Percentiles rank a stretch among this genome's conserved stretches.
These are phyloP conservation scores for Troides aeacus DNA, from an alignment of 2,888 invertebrate genomes.

Conservation along the genomic window DNA sequence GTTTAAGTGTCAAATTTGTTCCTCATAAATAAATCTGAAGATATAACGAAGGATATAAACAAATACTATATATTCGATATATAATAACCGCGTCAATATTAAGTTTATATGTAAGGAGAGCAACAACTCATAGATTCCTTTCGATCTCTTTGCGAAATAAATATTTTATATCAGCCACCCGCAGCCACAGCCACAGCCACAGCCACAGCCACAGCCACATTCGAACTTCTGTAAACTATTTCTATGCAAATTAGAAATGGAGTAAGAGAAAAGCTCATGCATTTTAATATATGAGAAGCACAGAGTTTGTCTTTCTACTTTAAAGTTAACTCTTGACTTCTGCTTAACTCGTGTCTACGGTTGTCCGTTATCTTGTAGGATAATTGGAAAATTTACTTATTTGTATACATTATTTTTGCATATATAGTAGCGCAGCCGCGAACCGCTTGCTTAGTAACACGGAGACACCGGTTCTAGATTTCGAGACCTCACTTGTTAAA, in stretches of 20 bases:
- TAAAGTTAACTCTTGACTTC: slow-evolving; percentile 19
- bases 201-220: background rate
- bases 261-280: slow-evolving; percentile 27
- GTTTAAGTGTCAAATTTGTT: too few species aligned
- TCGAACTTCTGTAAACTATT: slow-evolving; percentile 19
- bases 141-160: background rate
- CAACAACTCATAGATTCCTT: background rate
- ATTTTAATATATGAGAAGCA: slow-evolving; percentile 21
- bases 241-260: slow-evolving; percentile 26
- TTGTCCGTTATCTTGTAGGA: slow-evolving; percentile 11
- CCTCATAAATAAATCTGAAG: too few species aligned
- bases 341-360: slow-evolving; percentile 15
- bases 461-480: too few species aligned
- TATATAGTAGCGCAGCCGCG: background rate
- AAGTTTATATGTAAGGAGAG: background rate
- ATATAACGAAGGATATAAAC: too few species aligned
- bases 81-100: too few species aligned
- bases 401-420: background rate
- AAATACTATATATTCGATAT: too few species aligned
- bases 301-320: slow-evolving; percentile 21
- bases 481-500: too few species aligned
- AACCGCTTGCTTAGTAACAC: too few species aligned
- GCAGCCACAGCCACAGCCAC: too few species aligned
- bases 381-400: slow-evolving; percentile 6
- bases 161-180: background rate